These are phyloP conservation scores for Camponotus fellah DNA, from an alignment of 2,888 invertebrate genomes.

Conservation along the genomic window DNA sequence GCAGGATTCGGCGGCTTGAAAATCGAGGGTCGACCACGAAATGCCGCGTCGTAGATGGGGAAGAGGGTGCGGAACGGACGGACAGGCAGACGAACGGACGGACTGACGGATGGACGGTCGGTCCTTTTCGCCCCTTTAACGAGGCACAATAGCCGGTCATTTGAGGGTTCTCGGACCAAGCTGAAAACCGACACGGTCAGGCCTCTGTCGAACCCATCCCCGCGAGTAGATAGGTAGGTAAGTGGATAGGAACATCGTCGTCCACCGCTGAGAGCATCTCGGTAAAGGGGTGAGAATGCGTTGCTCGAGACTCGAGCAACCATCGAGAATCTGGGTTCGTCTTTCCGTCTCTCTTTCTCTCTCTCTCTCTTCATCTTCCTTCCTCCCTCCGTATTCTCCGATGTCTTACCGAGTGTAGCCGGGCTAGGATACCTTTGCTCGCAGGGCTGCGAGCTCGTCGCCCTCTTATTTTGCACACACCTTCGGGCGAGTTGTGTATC, in stretches of 20 bases:
- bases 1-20: slow-evolving; percentile 63
- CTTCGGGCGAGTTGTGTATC: slow-evolving; percentile 48
- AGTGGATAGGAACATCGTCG: slow-evolving; percentile 20
- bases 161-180: slow-evolving; percentile 66
- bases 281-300: slow-evolving; percentile 36
- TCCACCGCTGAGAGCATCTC: slow-evolving; percentile 47
- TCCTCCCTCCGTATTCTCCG: not conserved
- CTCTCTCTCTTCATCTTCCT: not conserved
- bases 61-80: slow-evolving; percentile 27
- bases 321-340: slow-evolving; percentile 8
- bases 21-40: slow-evolving; percentile 77
- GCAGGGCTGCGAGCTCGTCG: slow-evolving; percentile 22
- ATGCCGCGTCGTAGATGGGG: slow-evolving; percentile 55
- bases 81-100: slow-evolving; percentile 23
- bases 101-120: slow-evolving; percentile 43
- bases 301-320: slow-evolving; percentile 48
- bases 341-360: not conserved
- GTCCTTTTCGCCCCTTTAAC: slow-evolving; percentile 70
- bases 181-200: slow-evolving; percentile 41
- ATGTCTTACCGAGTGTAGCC: slow-evolving; percentile 5
- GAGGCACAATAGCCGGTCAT: slow-evolving; percentile 71
- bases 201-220: slow-evolving; percentile 52
- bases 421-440: slow-evolving; percentile 30
- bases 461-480: slow-evolving; percentile 33
- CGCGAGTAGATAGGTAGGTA: slow-evolving; percentile 28